These are phyloP conservation scores for Trachelus stipa DNA, from an alignment of 2,888 invertebrate genomes.

Conservation along the genomic window DNA sequence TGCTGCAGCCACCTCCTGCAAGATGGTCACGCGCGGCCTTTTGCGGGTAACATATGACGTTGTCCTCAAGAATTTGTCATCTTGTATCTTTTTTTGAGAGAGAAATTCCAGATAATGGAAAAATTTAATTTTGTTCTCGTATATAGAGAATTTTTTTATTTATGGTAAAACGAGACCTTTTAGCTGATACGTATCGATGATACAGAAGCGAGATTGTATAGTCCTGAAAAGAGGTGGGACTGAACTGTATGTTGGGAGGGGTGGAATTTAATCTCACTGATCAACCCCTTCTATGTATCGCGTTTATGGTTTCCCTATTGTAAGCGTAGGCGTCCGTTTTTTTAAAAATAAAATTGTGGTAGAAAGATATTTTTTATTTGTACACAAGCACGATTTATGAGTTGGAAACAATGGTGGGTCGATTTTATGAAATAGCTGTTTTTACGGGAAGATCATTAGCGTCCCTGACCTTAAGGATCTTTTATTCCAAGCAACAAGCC, in stretches of 20 bases:
- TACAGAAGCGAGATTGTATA: neutral
- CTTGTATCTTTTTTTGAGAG: neutral
- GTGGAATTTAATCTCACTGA: neutral
- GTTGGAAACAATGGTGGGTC: neutral
- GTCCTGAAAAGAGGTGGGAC: neutral
- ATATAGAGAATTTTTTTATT: neutral
- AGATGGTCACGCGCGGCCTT: constrained; percentile 64
- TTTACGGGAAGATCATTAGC: neutral
- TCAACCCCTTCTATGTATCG: neutral
- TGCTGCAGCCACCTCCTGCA: constrained; percentile 59
- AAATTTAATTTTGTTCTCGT: neutral
- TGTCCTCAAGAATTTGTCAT: neutral
- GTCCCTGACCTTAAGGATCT: neutral
- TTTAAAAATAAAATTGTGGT: neutral
- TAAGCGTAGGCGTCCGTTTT: neutral
- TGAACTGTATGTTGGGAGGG: neutral
- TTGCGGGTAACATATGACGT: constrained; percentile 51
- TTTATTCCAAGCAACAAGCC: neutral
- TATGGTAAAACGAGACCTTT: neutral
- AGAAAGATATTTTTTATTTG: neutral
- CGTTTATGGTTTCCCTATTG: neutral
- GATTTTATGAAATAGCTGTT: neutral
- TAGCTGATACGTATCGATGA: neutral
- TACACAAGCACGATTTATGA: neutral
- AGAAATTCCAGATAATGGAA: neutral